phyloP scores from a whole-genome alignment of 2,113 vertebrate species.

The Leiothrix lutea region DNA sequence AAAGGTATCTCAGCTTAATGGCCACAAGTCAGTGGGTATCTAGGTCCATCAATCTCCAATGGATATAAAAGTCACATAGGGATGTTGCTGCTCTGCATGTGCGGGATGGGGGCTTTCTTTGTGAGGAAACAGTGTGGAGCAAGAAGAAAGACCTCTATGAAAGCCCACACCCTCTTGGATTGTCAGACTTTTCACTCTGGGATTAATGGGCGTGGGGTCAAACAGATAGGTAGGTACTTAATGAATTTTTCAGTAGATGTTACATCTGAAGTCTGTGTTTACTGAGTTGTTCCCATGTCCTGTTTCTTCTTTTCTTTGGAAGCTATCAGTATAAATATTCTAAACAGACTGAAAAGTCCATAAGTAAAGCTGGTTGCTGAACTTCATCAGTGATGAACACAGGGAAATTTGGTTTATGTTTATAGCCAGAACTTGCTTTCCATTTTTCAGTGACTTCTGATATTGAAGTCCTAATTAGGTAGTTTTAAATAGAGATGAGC shows the following conservation, averaged over 20 bases:
- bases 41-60: neutral
- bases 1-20: neutral
- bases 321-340: neutral
- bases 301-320: neutral
- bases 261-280: neutral
- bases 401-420: neutral
- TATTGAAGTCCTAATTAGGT: neutral
- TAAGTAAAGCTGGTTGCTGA: neutral
- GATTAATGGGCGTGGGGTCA: neutral
- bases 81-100: neutral
- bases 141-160: neutral
- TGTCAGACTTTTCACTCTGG: neutral
- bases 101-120: neutral
- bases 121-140: neutral
- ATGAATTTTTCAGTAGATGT: constrained; percentile 1
- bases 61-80: neutral
- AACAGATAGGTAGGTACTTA: neutral
- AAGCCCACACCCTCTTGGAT: neutral
- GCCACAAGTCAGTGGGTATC: neutral
- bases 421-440: neutral
- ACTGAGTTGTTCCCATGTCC: neutral
- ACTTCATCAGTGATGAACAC: neutral
- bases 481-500: neutral
- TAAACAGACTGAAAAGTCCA: neutral
- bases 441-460: neutral